These are phyloP conservation scores for Steinernema khuongi DNA, from an alignment of 1,140 invertebrate species.

Conservation along the genomic window DNA sequence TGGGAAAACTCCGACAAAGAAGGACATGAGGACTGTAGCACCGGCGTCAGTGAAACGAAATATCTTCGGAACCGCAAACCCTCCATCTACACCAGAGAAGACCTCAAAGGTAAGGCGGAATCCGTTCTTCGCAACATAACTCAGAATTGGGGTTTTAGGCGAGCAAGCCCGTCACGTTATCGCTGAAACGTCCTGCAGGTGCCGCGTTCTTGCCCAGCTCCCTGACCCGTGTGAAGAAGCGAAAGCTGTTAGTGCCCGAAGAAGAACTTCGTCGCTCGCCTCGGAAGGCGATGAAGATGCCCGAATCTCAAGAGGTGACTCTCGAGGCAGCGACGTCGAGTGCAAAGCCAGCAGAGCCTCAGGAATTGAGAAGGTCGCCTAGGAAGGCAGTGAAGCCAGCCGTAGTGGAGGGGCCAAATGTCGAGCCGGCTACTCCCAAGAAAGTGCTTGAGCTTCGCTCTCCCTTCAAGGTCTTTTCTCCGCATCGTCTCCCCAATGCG, in stretches of 20 bases:
- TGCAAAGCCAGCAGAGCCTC: too few relatives aligned
- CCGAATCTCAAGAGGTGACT: too few relatives aligned
- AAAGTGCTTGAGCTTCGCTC: neutral
- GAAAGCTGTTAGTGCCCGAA: too few relatives aligned
- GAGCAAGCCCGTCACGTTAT: neutral
- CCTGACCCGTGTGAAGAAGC: too few relatives aligned
- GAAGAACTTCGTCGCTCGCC: too few relatives aligned
- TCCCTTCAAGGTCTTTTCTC: neutral
- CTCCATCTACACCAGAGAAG: neutral
- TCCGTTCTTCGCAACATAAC: neutral
- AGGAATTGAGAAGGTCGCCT: too few relatives aligned
- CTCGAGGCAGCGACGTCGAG: too few relatives aligned
- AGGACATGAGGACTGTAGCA: neutral
- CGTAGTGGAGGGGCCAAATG: neutral
- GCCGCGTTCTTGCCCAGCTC: too few relatives aligned
- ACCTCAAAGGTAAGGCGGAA: neutral
- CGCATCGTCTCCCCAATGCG: neutral
- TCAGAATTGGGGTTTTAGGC: neutral
- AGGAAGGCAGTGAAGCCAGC: too few relatives aligned
- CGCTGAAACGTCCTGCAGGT: neutral
- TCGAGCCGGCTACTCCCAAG: neutral
- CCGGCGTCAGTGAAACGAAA: neutral
- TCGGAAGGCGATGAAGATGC: too few relatives aligned
- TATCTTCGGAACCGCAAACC: neutral
- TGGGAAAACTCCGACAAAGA: conserved; percentile 12